Conservation (phyloP, 2,888 invertebrate genomes). For the Azorinus chamasolen region DNA sequence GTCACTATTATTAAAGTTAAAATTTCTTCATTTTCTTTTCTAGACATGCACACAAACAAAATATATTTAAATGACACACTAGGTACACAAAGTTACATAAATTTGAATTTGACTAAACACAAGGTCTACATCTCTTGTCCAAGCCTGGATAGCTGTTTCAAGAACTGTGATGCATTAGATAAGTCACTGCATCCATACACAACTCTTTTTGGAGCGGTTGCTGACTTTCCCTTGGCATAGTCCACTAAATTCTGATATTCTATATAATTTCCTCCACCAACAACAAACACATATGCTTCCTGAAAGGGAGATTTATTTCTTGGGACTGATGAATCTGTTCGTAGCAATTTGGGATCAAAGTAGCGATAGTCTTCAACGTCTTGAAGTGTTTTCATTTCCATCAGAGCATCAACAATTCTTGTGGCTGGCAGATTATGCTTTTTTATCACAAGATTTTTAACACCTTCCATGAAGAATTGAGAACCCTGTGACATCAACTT, state of each 20-base stretch:
- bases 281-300: constrained; percentile 87
- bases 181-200: constrained; percentile 98
- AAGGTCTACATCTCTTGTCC: constrained; percentile 65
- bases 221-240: constrained; percentile 94
- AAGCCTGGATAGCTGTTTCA: constrained; percentile 90
- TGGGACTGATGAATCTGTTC: constrained; percentile 87
- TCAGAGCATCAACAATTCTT: constrained; percentile 95
- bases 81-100: too few relatives aligned
- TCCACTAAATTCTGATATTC: constrained; percentile 99
- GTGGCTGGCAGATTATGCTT: constrained; percentile 98
- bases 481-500: constrained; percentile 99
- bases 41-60: too few relatives aligned
- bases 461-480: constrained; percentile 99
- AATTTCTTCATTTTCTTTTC: too few relatives aligned
- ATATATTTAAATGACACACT: too few relatives aligned
- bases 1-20: too few relatives aligned
- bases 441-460: constrained; percentile 99
- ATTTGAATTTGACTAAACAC: too few relatives aligned
- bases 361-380: constrained; percentile 96
- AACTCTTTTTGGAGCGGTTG: constrained; percentile 90
- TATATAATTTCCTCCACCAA: constrained; percentile 95
- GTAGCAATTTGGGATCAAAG: constrained; percentile 97
- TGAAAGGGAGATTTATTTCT: constrained; percentile 84
- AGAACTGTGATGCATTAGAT: constrained; percentile 96
- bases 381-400: constrained; percentile 92